Evolutionary conservation across 2,113 vertebrate species (phyloP).

Genomic region (Oncorhynchus mykiss): DNA sequence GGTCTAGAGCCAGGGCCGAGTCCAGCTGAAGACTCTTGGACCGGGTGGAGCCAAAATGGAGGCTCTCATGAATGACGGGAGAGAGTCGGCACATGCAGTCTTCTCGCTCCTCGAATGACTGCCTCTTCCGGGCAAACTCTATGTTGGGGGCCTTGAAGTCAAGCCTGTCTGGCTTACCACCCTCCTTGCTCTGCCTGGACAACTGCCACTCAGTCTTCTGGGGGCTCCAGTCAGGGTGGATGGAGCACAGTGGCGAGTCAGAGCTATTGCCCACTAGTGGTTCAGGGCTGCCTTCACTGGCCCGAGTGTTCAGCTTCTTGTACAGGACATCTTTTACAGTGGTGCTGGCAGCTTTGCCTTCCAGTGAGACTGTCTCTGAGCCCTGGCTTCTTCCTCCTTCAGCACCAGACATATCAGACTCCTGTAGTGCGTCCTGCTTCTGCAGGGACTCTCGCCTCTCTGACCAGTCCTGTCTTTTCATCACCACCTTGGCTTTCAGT

Average conservation of each 20-base stretch:
- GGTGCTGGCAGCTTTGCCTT: conserved; percentile 69
- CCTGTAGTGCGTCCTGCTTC: conserved; percentile 75
- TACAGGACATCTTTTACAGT: conserved; percentile 86
- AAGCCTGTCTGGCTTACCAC: conserved; percentile 78
- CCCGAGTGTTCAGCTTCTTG: conserved; percentile 80
- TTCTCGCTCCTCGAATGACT: conserved; percentile 87
- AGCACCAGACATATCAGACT: conserved; percentile 68
- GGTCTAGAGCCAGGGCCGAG: conserved; percentile 68
- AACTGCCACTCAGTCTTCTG: conserved; percentile 45
- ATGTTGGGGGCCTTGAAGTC: conserved; percentile 86
- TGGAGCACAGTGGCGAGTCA: conserved; percentile 61
- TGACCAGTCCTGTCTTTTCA: conserved; percentile 84
- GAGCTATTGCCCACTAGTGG: conserved; percentile 31
- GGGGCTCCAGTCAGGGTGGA: conserved; percentile 65
- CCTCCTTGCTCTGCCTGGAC: conserved; percentile 75
- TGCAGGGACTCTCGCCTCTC: conserved; percentile 83
- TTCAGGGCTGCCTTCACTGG: conserved; percentile 72
- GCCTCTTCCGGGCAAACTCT: conserved; percentile 88
- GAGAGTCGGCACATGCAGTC: conserved; percentile 80
- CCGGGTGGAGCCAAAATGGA: conserved; percentile 76
- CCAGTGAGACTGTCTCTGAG: conserved; percentile 68
- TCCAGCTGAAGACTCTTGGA: conserved; percentile 82
- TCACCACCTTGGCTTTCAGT: conserved; percentile 85
- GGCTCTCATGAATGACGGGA: conserved; percentile 78
- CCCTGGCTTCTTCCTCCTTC: conserved; percentile 63